A percentile compares a stretch with the other conserved stretches of the same genome.
Conservation (phyloP, 2,888 invertebrate species). For the Epistrophe eligans region DNA sequence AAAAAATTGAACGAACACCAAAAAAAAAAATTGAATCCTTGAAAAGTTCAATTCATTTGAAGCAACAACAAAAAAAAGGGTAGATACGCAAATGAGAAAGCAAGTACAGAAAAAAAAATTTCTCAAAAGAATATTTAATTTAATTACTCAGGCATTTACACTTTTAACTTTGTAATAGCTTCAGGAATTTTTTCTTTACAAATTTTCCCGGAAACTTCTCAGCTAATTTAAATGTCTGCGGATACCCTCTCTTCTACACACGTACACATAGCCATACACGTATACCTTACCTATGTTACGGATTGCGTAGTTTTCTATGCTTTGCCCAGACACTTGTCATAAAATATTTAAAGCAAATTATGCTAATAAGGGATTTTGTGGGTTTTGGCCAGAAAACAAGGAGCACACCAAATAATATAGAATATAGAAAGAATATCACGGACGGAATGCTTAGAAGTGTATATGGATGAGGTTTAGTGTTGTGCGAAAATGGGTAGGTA, state of each 20-base stretch:
- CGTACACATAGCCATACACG: background rate
- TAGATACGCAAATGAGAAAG: background rate
- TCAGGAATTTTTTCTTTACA: constrained; percentile 42
- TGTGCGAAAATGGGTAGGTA: background rate
- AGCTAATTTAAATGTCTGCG: constrained; percentile 39
- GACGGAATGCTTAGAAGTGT: background rate
- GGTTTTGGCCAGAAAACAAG: constrained; percentile 43
- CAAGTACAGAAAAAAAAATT: background rate
- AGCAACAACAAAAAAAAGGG: background rate
- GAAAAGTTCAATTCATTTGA: constrained; percentile 40
- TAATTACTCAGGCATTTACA: constrained; percentile 66
- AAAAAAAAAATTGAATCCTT: constrained; percentile 21
- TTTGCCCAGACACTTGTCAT: constrained; percentile 61
- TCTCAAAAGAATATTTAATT: constrained; percentile 64
- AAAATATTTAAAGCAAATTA: constrained; percentile 75
- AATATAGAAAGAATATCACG: background rate
- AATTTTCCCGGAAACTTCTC: constrained; percentile 24
- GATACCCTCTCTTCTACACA: constrained; percentile 15
- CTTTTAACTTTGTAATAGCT: constrained; percentile 67
- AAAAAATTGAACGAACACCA: background rate
- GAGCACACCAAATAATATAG: background rate
- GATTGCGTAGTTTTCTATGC: constrained; percentile 17
- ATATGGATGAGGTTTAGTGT: constrained; percentile 25
- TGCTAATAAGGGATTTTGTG: constrained; percentile 65
- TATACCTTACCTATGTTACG: constrained; percentile 1